Evolutionary conservation across 2,797 vertebrate species (phyloP).

Genomic region (Catharus ustulatus): DNA sequence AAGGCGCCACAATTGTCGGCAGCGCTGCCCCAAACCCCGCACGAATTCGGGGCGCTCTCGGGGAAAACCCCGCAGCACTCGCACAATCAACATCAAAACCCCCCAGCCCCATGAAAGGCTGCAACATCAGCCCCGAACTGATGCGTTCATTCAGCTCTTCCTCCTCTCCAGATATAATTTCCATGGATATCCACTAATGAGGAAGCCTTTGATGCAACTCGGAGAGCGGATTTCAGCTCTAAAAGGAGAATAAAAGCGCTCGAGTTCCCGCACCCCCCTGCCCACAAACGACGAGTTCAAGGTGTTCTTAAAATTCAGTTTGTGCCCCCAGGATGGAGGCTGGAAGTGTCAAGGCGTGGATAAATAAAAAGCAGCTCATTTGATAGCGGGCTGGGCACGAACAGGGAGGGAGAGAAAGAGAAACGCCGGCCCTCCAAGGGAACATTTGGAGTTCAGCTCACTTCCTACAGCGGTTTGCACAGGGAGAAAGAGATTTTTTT

Average conservation of each 20-base stretch:
- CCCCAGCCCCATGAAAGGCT: background rate
- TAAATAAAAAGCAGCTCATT: background rate
- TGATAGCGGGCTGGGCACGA: background rate
- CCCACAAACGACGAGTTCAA: background rate
- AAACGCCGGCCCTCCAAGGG: background rate
- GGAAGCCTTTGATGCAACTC: background rate
- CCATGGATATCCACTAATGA: background rate
- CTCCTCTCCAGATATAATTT: slow-evolving; percentile 24
- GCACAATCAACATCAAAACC: background rate
- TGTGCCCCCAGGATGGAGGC: background rate
- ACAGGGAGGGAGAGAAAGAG: background rate
- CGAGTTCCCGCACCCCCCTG: background rate
- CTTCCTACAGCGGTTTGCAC: slow-evolving; percentile 62
- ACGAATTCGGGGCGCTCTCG: background rate
- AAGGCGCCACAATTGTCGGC: slow-evolving; percentile 7
- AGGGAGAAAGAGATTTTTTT: slow-evolving; percentile 28
- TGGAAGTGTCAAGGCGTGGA: background rate
- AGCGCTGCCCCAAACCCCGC: background rate
- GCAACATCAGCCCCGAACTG: background rate
- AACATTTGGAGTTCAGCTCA: slow-evolving; percentile 46
- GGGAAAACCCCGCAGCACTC: background rate
- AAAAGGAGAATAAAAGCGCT: background rate
- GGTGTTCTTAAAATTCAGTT: background rate
- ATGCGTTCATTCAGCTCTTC: background rate
- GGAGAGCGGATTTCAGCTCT: background rate